Evolutionary conservation across 2,113 vertebrate genomes (phyloP).

Genomic region (Spilogale gracilis): DNA sequence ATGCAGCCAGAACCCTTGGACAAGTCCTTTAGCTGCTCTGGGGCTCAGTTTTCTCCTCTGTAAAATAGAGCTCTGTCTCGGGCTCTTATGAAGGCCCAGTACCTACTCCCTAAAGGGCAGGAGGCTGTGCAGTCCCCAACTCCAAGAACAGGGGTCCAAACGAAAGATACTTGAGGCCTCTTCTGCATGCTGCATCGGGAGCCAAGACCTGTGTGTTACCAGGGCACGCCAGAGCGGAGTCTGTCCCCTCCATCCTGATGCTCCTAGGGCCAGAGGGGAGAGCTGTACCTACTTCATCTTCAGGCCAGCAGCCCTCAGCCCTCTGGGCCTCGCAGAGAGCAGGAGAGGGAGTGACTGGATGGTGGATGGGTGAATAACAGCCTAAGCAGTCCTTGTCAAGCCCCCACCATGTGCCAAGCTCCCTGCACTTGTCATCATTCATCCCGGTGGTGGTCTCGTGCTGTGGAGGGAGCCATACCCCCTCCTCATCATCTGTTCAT

Average conservation of each 20-base stretch:
- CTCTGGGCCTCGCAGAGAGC: background rate
- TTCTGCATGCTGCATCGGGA: background rate
- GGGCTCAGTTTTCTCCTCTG: background rate
- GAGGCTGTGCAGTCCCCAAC: background rate
- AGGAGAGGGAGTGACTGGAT: background rate
- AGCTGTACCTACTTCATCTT: background rate
- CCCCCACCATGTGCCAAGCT: background rate
- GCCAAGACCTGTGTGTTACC: background rate
- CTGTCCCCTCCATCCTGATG: background rate
- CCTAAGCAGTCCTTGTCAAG: background rate
- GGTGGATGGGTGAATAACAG: background rate
- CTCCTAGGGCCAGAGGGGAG: rapidly evolving
- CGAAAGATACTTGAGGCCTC: background rate
- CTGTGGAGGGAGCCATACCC: background rate
- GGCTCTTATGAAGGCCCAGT: background rate
- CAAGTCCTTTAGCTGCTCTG: background rate
- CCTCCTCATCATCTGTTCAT: background rate
- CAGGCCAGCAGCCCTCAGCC: background rate
- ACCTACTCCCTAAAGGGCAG: background rate
- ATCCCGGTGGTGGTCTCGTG: background rate
- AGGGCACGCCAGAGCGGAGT: background rate
- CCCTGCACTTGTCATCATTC: background rate
- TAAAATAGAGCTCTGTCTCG: background rate
- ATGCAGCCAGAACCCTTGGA: background rate
- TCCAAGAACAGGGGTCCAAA: background rate